Base-by-base conservation (phyloP, 2,113 vertebrate genomes). In the Ciconia stormi region DNA sequence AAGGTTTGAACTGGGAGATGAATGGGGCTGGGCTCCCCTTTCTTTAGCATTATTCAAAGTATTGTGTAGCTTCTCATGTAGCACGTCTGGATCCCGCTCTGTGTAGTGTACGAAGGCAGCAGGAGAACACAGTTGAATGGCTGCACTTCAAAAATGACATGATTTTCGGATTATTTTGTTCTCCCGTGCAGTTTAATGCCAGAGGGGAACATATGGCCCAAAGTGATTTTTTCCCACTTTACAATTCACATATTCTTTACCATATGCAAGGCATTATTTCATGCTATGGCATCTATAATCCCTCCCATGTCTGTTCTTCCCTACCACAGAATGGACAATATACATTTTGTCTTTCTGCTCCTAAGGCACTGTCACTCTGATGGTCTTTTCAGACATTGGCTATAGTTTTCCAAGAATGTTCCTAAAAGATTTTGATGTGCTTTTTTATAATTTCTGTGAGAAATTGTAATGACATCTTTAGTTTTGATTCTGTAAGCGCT, bases 141-240 rank as follows among this genome's bases (percentile, higher is more conserved):
- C 67, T 67, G 46, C 2, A 1, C 79, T 87, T 93, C 81, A 92
- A 80, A 94, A 95, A 61, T 71, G 69, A 70, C 83, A 85, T 91
- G 34, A 95, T 94, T 94, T 94, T 89, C 87, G 12, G 49, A 89
- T 95, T 95, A 87, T 94, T 93, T 95, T 92, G 52, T 95, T 82
- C 77, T 85, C 49, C 46, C 25, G 11, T 70, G 73, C 36, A 80
- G 70, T 91, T 85, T 85, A 27, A 62, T 89, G 70, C 83, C 83
- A 82, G 87, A 91, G 87, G 59, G 49, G 26, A 96, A 79, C 66
- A 82, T 89, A 87, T 77, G 95, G 83, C 73, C 73, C n/a, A 10
- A 76, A 72, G 40, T 53, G 23, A 30, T 89, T 79, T 62, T 90
- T 87, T 71, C 38, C 86, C 52, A 55, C 81, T 92, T 93, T 62